Conservation (phyloP, 2,888 invertebrate genomes). For the Allolobophora icterica region DNA sequence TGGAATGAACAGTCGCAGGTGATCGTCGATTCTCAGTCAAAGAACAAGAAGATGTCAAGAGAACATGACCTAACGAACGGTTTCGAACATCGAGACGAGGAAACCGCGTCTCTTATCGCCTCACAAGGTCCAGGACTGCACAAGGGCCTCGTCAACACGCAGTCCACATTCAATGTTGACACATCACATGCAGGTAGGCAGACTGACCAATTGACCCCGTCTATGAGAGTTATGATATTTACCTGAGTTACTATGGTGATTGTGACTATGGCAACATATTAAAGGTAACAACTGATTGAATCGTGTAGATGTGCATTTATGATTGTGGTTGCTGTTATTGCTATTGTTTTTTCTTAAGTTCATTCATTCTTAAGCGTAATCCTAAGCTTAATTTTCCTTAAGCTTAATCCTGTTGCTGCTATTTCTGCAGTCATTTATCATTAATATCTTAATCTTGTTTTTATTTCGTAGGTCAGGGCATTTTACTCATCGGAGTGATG, state of each 20-base stretch:
- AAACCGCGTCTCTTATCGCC: slow-evolving; percentile 86
- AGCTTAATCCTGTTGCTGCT: background rate
- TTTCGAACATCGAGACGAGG: slow-evolving; percentile 73
- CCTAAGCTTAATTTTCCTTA: background rate
- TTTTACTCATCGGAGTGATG: slow-evolving; percentile 89
- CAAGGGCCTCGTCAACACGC: slow-evolving; percentile 89
- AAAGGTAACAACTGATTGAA: no score
- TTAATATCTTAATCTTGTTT: no score
- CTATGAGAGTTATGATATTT: background rate
- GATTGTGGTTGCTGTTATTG: background rate
- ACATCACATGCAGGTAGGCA: slow-evolving; percentile 84
- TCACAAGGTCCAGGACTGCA: slow-evolving; percentile 95
- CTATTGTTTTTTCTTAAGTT: background rate
- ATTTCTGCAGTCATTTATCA: background rate
- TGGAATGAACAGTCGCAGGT: slow-evolving; percentile 83
- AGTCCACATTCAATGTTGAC: slow-evolving; percentile 87
- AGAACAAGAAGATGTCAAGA: slow-evolving; percentile 69
- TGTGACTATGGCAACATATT: no score
- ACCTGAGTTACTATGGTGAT: background rate
- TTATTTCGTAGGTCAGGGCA: slow-evolving; percentile 79
- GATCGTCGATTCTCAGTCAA: slow-evolving; percentile 79
- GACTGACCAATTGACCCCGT: slow-evolving; percentile 63
- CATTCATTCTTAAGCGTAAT: background rate
- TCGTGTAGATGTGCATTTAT: no score
- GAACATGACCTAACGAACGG: slow-evolving; percentile 72